Conservation (phyloP, 35 echinoderm and acorn worm species). For the Ptychodera flava region DNA sequence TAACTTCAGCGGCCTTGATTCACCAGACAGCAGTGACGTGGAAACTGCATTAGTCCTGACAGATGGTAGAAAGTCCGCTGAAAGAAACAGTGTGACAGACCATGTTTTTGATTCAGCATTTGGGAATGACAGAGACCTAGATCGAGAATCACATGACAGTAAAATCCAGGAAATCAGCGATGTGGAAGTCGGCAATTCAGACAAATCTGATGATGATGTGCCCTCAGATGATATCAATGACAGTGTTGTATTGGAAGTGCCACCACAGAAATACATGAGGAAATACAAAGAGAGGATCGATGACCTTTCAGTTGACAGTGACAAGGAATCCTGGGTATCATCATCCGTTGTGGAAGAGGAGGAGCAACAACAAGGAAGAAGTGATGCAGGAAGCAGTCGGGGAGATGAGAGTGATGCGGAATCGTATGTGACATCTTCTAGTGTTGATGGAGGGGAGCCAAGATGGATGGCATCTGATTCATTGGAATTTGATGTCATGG, state of each 20-base stretch:
- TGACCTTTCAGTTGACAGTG: neutral
- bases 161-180: too few species aligned
- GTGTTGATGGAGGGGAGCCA: neutral
- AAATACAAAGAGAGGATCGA: too few species aligned
- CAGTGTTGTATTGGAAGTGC: neutral
- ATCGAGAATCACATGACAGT: too few species aligned
- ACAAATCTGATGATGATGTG: neutral
- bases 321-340: neutral
- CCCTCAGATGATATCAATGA: neutral
- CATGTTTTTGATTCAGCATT: too few species aligned
- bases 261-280: too few species aligned
- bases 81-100: too few species aligned
- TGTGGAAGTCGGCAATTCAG: too few species aligned
- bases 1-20: too few species aligned
- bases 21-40: too few species aligned
- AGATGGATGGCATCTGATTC: neutral
- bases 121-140: too few species aligned
- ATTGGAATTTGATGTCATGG: neutral
- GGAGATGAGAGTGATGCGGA: neutral
- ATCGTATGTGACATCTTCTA: neutral
- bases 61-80: too few species aligned
- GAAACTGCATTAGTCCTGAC: too few species aligned
- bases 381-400: neutral
- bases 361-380: neutral
- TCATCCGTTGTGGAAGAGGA: neutral